Base-by-base conservation (phyloP, 2,113 vertebrate genomes). In the Neogobius melanostomus region DNA sequence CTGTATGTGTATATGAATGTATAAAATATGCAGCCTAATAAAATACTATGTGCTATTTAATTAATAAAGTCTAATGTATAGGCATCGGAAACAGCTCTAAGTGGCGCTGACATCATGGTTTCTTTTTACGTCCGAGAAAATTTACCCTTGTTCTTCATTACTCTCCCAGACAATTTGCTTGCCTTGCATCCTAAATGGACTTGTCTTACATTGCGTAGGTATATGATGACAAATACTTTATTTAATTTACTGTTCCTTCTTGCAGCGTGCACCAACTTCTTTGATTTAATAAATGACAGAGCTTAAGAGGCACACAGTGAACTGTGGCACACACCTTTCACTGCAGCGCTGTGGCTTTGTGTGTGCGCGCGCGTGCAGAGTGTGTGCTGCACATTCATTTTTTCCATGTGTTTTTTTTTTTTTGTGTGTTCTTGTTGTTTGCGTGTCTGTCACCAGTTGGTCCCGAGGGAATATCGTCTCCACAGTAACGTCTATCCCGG, bases 101-200 rank as follows among this genome's bases (percentile, higher is more conserved):
- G 72, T 66, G 64, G 53, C 53, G 69, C 77, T 66, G 59, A 68
- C 62, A 56, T 61, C 64, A 66, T 68, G 56, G 67, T 47, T 61
- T 51, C 74, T 57, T 47, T 69, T 79, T 78, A 75, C 59, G 75
- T 51, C 73, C 68, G 17, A 71, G 85, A 59, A 75, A 16, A 59
- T 12, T 44, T 28, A 28, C 21, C 12, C 66, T 68, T 47, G 76
- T 82, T 86, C 50, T 68, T 87, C 86, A 88, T 92, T 88, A 48
- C 82, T 92, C 89, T 90, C 81, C 44, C 69, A 72, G 87, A 89
- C 87, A 88, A 77, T 80, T 86, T 85, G 83, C 84, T 89, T 83
- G 89, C 86, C 82, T 87, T 83, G 87, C 84, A 83, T 82, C 69
- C 10, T 44, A 73, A 84, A 76, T 80, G 74, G 78, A 86, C 82